A percentile compares a stretch with the other conserved stretches of the same genome.
These are phyloP conservation scores for Ceratitis capitata DNA, from an alignment of 1,140 invertebrate genomes.

Conservation along the genomic window DNA sequence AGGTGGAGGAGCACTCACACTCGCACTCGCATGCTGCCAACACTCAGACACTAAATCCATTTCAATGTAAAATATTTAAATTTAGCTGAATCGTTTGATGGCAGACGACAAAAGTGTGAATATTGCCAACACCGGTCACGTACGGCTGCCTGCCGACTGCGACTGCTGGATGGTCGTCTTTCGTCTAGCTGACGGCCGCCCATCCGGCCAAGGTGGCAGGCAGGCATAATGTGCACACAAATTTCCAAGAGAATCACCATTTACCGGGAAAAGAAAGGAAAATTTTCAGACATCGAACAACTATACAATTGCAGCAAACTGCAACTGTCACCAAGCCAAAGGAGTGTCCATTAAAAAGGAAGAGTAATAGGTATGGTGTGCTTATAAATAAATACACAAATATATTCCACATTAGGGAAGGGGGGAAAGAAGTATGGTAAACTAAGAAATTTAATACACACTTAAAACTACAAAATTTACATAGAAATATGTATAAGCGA, in stretches of 20 bases:
- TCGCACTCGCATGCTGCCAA: neutral
- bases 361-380: neutral
- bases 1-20: neutral
- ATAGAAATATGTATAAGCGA: neutral
- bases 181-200: conserved; percentile 13
- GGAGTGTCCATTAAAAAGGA: neutral
- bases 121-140: conserved; percentile 14
- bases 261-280: neutral
- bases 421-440: neutral
- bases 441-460: neutral
- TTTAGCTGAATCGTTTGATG: neutral
- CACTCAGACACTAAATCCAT: no score
- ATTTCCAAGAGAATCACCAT: neutral
- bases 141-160: neutral
- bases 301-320: neutral
- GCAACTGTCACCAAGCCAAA: neutral
- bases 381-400: neutral
- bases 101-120: conserved; percentile 9
- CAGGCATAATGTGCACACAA: neutral
- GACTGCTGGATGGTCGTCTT: neutral
- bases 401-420: no score
- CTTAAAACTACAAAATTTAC: neutral
- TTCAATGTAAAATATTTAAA: neutral
- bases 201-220: neutral
- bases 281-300: neutral